Evolutionary conservation across 2,888 invertebrate genomes (phyloP).

Genomic region (Stenodema calcarata): DNA sequence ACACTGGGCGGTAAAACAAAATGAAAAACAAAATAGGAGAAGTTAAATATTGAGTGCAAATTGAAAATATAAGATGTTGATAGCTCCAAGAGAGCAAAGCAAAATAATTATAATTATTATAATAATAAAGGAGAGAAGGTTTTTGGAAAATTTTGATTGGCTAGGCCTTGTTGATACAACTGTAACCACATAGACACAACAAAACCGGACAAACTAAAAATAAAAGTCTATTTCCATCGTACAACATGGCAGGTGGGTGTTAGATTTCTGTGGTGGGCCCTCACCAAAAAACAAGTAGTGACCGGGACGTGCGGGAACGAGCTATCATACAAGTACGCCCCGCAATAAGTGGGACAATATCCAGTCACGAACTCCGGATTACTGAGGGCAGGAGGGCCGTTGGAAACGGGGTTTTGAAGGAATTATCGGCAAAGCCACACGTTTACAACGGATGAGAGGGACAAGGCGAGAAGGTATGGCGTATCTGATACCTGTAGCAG

Average conservation of each 20-base stretch:
- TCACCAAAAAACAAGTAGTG: constrained; percentile 13
- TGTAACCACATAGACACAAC: no score
- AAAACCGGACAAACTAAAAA: no score
- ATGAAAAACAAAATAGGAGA: no score
- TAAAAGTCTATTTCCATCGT: no score
- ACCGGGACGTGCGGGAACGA: background rate
- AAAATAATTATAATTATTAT: no score
- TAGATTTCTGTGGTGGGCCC: background rate
- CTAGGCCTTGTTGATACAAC: no score
- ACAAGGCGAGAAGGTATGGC: background rate
- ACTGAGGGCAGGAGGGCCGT: background rate
- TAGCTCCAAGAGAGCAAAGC: no score
- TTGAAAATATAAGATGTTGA: no score
- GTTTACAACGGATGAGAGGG: background rate
- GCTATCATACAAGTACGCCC: background rate
- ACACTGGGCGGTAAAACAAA: no score
- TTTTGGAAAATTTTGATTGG: no score
- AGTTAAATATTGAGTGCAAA: no score
- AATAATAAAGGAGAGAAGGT: no score
- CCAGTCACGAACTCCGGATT: constrained; percentile 25
- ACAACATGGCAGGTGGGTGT: background rate
- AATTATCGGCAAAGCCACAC: background rate
- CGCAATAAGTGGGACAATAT: constrained; percentile 29
- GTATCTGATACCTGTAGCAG: background rate
- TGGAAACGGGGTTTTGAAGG: background rate